Evolutionary conservation across 2,888 invertebrate genomes (phyloP), one percentile per base, ranked within the genome.

Genomic region (Drosophila diplacantha): DNA sequence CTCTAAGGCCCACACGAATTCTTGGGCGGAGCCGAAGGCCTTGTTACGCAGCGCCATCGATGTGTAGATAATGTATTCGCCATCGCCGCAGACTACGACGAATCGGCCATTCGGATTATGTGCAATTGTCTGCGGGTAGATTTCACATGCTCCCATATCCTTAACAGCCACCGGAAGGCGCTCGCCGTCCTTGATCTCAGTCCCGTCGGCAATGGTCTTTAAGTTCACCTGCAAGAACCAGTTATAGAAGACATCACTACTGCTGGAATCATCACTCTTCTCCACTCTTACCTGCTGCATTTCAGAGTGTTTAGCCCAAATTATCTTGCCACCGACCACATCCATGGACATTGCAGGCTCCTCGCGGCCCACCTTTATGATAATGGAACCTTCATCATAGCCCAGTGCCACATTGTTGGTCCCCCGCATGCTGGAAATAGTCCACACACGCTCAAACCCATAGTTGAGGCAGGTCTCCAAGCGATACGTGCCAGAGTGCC

Each of bases 321-420:
- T 95, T 64, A 99, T 98, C 90, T 99, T 99, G 7, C 99, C 98
- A 26, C 99, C 99, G 82, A 94, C 94, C 2, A 95, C 94, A 88
- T 99, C 99, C 99, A 99, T 99, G 0, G 98, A 98, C 85, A 98
- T 97, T 0, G 99, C 99, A 1, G 99, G 99, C 87, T 99, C 99
- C 87, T 99, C 99, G 38, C 99, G 91, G 1, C 99, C 99, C 4
- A 89, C 88, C 71, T 89, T 89, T 9, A 89, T 88, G 34, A 88
- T 89, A 26, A 89, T 88, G 1, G 89, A 88, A 20, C 88, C 88
- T 65, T 88, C 88, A 55, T 89, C 90, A 85, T 88, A 92, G 88
- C 99, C 96, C 54, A 99, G 91, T 5, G 97, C 97, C 0, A 99
- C 96, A 88, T 97, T 97, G 87, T 99, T 99, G 1, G 97, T 97